Base-by-base conservation (phyloP, 2,888 invertebrate genomes). In the Penaeus monodon region DNA sequence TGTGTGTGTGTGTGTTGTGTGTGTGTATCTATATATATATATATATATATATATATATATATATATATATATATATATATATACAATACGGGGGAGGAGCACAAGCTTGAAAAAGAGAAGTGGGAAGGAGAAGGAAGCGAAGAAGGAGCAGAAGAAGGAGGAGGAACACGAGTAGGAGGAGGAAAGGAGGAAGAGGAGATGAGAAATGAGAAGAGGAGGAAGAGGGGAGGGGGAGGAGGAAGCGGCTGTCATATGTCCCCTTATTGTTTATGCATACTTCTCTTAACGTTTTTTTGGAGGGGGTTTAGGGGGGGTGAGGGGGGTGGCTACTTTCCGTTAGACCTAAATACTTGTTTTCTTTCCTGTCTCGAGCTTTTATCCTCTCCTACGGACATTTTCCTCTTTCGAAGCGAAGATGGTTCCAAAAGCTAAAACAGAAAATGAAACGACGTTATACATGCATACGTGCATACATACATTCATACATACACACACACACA, bases 211-310 rank as follows among this genome's bases (percentile, higher is more conserved):
- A 27, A 27, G 73, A 27, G 73, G 14, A 73, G 73, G 73, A 73
- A 33, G 29, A 27, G 73, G 20, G 33, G 73, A 73, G 33, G 33
- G 33, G 33, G 33, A 3, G 27, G 79, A 79, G 84, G 84, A 84
- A 79, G 79, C 84, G 68, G 78, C 84, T 84, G 84, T 84, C 84
- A 84, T 84, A 84, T 84, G 84, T 33, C 84, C 78, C 78, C 78
- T 79, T 84, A 84, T 84, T 84, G 84, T 84, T 84, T 84, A 84
- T 84, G 84, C 84, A 84, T 84, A 79, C 79, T 79, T 79, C 79
- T 68, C 79, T 84, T 84, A 84, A 84, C 84, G 79, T 84, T 84
- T 84, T 84, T 84, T 84, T 78, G 77, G 33, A 77, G 29, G 78
- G 20, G 33, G 49, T 44, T 70, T 29, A 33, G 73, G 68, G 73